Conservation (phyloP, 1,140 invertebrate genomes). For the Plutomurus gul region DNA sequence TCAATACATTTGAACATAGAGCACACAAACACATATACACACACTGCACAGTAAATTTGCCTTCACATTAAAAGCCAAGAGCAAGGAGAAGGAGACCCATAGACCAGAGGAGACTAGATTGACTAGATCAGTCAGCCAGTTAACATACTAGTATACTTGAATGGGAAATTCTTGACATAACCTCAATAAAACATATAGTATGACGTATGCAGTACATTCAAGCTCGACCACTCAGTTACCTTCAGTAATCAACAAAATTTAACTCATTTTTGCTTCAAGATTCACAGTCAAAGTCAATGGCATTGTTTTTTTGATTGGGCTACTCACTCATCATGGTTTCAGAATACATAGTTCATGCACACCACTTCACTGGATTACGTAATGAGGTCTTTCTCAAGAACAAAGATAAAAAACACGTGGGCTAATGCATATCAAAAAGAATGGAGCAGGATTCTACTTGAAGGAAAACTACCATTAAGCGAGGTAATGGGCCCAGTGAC, state of each 20-base stretch:
- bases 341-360: too few relatives aligned
- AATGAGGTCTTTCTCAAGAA: too few relatives aligned
- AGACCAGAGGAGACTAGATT: neutral
- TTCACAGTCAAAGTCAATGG: neutral
- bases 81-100: constrained; percentile 14
- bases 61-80: neutral
- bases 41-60: neutral
- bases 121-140: neutral
- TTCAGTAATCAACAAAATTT: neutral
- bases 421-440: too few relatives aligned
- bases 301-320: neutral
- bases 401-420: too few relatives aligned
- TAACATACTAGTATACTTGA: too few relatives aligned
- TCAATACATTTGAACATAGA: too few relatives aligned
- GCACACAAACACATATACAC: too few relatives aligned
- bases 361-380: too few relatives aligned
- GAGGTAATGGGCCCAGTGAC: neutral
- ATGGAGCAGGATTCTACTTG: too few relatives aligned
- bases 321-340: neutral
- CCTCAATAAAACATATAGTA: neutral
- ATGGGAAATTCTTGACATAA: neutral
- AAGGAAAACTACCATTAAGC: neutral
- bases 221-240: neutral
- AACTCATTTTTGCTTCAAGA: neutral
- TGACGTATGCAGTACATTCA: neutral